Base-by-base conservation (phyloP, 1,140 invertebrate genomes). In the Lysiphlebus fabarum region DNA sequence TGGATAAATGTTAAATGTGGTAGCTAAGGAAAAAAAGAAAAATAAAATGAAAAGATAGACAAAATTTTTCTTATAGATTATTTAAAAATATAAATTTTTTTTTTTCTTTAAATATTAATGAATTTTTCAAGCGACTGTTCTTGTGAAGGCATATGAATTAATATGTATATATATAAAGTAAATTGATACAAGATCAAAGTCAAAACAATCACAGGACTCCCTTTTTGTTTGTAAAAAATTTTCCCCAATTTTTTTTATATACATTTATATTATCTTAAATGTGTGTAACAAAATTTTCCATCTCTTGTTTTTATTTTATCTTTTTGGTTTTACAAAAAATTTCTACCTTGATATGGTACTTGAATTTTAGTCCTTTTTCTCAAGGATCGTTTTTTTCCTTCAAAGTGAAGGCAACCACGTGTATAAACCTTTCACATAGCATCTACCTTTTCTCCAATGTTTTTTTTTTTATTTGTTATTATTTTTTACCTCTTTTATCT, bases 121-220 rank as follows among this genome's bases (percentile, higher is more conserved):
- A 26, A 26, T 26, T 1, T 26, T 4, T 26, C 2, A 4, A 26
- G 17, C 2, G 17, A 2, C 2, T 26, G 17, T 26, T 2, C 17
- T 26, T 26, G 17, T 26, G 17, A n/a, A n/a, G n/a, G n/a, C n/a
- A n/a, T 26, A 26, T 26, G 17, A 2, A 26, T 26, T 26, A 45
- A 56, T 62, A 60, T 64, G 63, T 69, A 71, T 70, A 68, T 73
- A 71, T 68, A 72, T 70, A 69, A 70, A 69, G 75, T 76, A 79
- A 79, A 79, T 79, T 79, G 75, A 77, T 77, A 75, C 75, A 70
- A 77, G 75, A 77, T 79, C 76, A 79, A 79, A 77, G 76, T 73
- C 71, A 72, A 77, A 77, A 77, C 76, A 79, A 77, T 77, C 75
- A 76, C 76, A 71, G 75, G 71, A 72, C 69, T 67, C 70, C 1